Evolutionary conservation across 2,888 invertebrate species (phyloP).

Genomic region (Agonum fuliginosum): DNA sequence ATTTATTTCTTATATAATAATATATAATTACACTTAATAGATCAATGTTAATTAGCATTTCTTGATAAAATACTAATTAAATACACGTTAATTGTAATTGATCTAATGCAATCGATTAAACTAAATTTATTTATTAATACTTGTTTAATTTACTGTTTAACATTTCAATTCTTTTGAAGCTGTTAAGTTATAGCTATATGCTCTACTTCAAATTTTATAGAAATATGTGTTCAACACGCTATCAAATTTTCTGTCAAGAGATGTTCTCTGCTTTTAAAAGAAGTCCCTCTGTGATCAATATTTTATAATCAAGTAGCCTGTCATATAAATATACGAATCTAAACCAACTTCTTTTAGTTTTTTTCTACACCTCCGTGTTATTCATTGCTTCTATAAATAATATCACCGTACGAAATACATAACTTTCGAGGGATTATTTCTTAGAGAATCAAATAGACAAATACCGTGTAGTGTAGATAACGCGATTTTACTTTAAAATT

Average conservation of each 20-base stretch:
- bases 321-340: slow-evolving; percentile 38
- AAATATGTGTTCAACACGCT: slow-evolving; percentile 28
- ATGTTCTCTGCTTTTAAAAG: neutral
- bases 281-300: slow-evolving; percentile 30
- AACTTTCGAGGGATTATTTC: slow-evolving; percentile 39
- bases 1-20: too few species aligned
- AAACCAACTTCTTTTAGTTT: slow-evolving; percentile 5
- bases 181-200: slow-evolving; percentile 12
- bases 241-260: slow-evolving; percentile 7
- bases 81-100: too few species aligned
- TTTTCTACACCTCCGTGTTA: neutral
- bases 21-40: too few species aligned
- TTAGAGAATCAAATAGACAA: slow-evolving; percentile 21
- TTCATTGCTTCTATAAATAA: slow-evolving; percentile 31
- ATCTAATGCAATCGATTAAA: too few species aligned
- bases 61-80: too few species aligned
- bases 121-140: too few species aligned
- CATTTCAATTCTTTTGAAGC: too few species aligned
- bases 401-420: slow-evolving; percentile 1
- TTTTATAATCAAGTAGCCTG: slow-evolving; percentile 44
- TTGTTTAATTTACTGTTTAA: too few species aligned
- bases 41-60: too few species aligned
- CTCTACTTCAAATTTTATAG: slow-evolving; percentile 20
- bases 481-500: too few species aligned
- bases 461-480: too few species aligned